phyloP scores from a whole-genome alignment of 1,140 invertebrate species.

The Matsumurasca onukii region DNA sequence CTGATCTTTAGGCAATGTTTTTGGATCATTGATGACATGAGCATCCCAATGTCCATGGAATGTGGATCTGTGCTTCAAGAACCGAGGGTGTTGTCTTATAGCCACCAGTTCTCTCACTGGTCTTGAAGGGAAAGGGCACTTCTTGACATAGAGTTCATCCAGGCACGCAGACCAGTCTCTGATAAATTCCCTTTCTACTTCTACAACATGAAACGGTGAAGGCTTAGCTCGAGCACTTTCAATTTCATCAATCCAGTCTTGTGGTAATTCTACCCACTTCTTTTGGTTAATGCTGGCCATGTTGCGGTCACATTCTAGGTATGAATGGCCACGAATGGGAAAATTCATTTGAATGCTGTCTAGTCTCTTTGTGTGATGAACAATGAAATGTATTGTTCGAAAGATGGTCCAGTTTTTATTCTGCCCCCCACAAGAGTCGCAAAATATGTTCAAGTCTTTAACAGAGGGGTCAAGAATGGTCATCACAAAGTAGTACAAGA shows the following conservation, averaged over 20 bases:
- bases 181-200: conserved; percentile 7
- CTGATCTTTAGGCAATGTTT: not conserved
- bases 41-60: conserved; percentile 1
- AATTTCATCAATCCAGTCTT: conserved; percentile 16
- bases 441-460: conserved; percentile 29
- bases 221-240: conserved; percentile 14
- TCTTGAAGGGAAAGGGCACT: conserved; percentile 1
- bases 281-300: conserved; percentile 9
- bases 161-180: conserved; percentile 3
- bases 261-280: conserved; percentile 5
- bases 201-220: conserved; percentile 25
- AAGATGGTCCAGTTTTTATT: conserved; percentile 29
- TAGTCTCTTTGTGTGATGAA: conserved; percentile 23
- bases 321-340: conserved; percentile 29
- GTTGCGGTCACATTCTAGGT: conserved; percentile 31
- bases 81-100: not conserved
- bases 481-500: conserved; percentile 30
- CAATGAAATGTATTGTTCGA: conserved; percentile 27
- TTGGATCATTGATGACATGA: not conserved
- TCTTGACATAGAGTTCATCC: conserved; percentile 4
- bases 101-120: not conserved
- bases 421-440: conserved; percentile 32
- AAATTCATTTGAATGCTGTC: conserved; percentile 11
- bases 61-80: conserved; percentile 5
- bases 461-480: conserved; percentile 29